Evolutionary conservation across 30 jellyfish, hydroid and myxozoan genomes (phyloP).

Genomic region (Pseudorhiza aurosa): DNA sequence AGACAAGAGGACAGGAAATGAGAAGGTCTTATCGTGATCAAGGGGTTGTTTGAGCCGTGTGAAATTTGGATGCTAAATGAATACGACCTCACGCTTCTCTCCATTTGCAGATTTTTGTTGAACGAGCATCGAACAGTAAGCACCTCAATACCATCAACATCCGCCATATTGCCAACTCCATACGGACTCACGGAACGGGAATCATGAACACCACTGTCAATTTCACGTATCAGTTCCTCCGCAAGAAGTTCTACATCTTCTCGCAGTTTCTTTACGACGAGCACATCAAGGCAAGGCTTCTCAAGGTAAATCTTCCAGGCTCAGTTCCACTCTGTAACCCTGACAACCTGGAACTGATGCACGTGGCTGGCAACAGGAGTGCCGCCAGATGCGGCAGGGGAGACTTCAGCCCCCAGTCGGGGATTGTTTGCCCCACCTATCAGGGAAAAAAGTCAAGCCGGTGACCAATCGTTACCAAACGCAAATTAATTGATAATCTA

Average conservation of each 20-base stretch:
- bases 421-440: too few species aligned
- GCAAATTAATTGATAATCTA: too few species aligned
- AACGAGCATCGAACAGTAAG: constrained; percentile 96
- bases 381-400: too few species aligned
- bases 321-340: too few species aligned
- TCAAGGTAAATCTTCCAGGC: constrained; percentile 70
- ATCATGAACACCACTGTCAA: constrained; percentile 99
- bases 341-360: too few species aligned
- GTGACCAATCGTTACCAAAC: too few species aligned
- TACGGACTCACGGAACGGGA: constrained; percentile 99
- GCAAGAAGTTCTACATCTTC: constrained; percentile 96
- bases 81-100: background rate
- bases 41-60: too few species aligned
- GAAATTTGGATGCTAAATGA: background rate
- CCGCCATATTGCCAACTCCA: constrained; percentile 98
- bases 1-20: too few species aligned
- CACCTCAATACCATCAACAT: constrained; percentile 95
- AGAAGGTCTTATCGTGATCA: too few species aligned
- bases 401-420: too few species aligned
- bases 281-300: constrained; percentile 92
- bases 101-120: constrained; percentile 82
- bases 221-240: constrained; percentile 94
- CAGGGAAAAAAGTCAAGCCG: too few species aligned
- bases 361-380: too few species aligned
- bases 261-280: constrained; percentile 97